Evolutionary conservation across 2,888 invertebrate species (phyloP).

Genomic region (Chrysodeixis includens): DNA sequence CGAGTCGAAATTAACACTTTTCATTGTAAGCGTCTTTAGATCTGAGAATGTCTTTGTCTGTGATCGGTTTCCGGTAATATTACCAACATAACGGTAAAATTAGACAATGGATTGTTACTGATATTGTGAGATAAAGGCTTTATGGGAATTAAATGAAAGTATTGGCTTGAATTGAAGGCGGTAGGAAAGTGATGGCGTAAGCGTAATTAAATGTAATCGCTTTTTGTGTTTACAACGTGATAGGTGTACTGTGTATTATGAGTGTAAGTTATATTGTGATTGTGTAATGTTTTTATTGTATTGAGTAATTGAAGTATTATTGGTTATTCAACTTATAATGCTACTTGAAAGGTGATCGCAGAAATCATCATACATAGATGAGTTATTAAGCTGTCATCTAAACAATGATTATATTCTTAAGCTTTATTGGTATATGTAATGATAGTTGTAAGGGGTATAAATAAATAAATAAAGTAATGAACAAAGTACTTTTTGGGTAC

Average conservation of each 20-base stretch:
- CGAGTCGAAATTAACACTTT: conserved; percentile 56
- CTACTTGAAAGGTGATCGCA: too few relatives aligned
- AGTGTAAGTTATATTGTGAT: background rate
- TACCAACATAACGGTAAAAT: conserved; percentile 21
- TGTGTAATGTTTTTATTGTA: background rate
- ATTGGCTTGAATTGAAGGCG: background rate
- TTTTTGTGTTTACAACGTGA: background rate
- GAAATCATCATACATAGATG: background rate
- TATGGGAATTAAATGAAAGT: conserved; percentile 34
- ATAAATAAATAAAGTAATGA: too few relatives aligned
- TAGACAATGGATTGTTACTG: conserved; percentile 42
- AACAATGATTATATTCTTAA: too few relatives aligned
- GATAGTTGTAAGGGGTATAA: too few relatives aligned
- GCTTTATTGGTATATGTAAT: too few relatives aligned
- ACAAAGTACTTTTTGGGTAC: too few relatives aligned
- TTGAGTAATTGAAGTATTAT: background rate
- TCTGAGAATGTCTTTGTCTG: conserved; percentile 39
- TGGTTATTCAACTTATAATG: background rate
- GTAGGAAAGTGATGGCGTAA: conserved; percentile 1
- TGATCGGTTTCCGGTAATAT: conserved; percentile 39
- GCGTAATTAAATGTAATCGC: background rate
- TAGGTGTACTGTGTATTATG: background rate
- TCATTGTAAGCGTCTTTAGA: conserved; percentile 33
- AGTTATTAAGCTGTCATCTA: background rate
- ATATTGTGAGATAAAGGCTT: conserved; percentile 40